Evolutionary conservation across 2,797 vertebrate species (phyloP), one percentile per base, ranked within the genome.

Genomic region (Pitangus sulphuratus): DNA sequence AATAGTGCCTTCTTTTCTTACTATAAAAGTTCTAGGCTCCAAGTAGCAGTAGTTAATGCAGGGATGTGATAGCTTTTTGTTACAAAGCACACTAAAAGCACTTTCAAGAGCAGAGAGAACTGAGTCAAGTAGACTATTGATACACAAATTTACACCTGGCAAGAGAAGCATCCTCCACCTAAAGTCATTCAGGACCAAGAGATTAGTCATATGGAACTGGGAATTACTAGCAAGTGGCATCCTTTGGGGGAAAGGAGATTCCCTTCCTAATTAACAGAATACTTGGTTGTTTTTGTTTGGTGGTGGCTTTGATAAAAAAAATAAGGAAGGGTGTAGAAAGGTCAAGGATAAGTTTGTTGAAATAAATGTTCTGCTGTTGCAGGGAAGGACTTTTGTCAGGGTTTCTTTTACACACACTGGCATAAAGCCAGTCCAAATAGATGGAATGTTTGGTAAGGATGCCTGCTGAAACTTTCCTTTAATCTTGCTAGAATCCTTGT

Each of bases 371-470:
- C 42, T 81, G 82, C 45, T 90, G 66, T 26, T 74, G 28, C 48
- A 45, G 57, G 53, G 50, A 77, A 72, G 65, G 79, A 65, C 54
- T 89, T 66, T 17, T 56, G 60, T 89, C 40, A 21, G 62, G 62
- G 54, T 42, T 78, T 84, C 44, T 86, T 85, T 84, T 93, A 65
- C 65, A 37, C 35, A 6, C 9, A 7, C 30, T 79, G 90, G 84
- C 89, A 33, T 39, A 74, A 82, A 94, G 89, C 89, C 92, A 91
- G 77, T 28, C 79, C 61, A 62, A 92, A 65, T 87, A 48, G 75
- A 87, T 80, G 5, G 51, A 56, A 54, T 54, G 54, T 79, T 93
- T 85, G 61, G 45, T 90, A 33, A 58, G 84, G 53, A 45, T 77
- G 48, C 69, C 72, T 83, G 71, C 57, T 89, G 89, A 77, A 92